Conservation (phyloP, 2,888 invertebrate species). For the Polyploca ridens region DNA sequence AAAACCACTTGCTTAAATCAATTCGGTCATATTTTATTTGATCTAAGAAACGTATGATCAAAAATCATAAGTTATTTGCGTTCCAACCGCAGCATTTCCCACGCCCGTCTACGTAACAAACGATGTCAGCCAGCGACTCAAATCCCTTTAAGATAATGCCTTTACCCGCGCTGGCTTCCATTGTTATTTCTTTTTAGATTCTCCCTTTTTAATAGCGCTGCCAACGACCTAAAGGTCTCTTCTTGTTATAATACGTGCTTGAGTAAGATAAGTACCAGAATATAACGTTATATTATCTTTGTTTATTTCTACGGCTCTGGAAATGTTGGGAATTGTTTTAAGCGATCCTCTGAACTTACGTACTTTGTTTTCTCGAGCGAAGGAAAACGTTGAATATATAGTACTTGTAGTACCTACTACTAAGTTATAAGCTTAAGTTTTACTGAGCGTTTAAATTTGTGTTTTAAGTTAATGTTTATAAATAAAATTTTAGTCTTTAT, state of each 20-base stretch:
- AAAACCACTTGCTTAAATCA: too few relatives aligned
- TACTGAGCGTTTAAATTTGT: neutral
- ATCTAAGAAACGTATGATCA: neutral
- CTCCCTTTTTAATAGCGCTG: neutral
- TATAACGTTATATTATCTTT: neutral
- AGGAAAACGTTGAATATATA: neutral
- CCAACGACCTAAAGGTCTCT: neutral
- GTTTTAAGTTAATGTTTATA: neutral
- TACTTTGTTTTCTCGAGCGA: neutral
- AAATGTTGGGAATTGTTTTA: neutral
- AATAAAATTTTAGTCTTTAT: too few relatives aligned
- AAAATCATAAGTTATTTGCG: neutral
- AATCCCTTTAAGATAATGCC: slow-evolving; percentile 54
- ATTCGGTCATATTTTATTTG: too few relatives aligned
- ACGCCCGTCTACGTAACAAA: slow-evolving; percentile 29
- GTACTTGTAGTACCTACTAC: neutral
- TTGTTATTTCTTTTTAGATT: slow-evolving; percentile 29
- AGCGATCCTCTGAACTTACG: neutral
- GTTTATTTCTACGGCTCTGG: neutral
- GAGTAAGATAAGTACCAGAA: neutral
- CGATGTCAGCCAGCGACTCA: slow-evolving; percentile 27
- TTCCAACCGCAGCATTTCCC: slow-evolving; percentile 20
- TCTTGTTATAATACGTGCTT: neutral
- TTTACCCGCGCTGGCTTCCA: slow-evolving; percentile 35
- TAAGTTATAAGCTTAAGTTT: neutral